Percentiles rank a stretch among this genome's conserved stretches.
Conservation (phyloP, 1,140 invertebrate genomes). For the Drosophila asahinai region DNA sequence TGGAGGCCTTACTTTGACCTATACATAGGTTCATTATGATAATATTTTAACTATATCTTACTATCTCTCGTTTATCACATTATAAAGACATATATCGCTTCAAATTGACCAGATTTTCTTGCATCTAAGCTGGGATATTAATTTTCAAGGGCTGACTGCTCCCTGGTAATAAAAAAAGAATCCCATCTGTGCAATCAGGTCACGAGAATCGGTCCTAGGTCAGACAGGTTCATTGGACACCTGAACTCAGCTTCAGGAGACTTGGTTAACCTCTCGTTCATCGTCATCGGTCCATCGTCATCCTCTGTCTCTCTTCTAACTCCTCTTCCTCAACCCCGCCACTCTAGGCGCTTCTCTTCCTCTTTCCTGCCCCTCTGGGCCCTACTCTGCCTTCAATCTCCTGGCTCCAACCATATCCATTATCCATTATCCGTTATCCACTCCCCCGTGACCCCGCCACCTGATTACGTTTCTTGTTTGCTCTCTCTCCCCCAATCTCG, state of each 20-base stretch:
- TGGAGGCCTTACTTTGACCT: too few species aligned
- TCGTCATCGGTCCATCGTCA: conserved; percentile 12
- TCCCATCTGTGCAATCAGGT: conserved; percentile 1
- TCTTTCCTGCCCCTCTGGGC: conserved; percentile 19
- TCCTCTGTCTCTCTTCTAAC: conserved; percentile 8
- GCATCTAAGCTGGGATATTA: background rate
- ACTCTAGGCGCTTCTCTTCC: background rate
- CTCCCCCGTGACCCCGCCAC: conserved; percentile 43
- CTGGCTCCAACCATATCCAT: conserved; percentile 28
- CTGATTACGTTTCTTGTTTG: conserved; percentile 70
- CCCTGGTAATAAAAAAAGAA: background rate
- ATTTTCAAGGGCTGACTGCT: background rate
- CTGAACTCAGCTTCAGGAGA: conserved; percentile 1
- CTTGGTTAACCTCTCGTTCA: conserved; percentile 16
- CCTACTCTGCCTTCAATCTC: conserved; percentile 1
- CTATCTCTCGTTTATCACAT: too few species aligned
- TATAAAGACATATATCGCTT: background rate
- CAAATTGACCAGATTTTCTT: background rate
- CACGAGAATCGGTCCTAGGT: background rate
- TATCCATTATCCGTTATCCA: conserved; percentile 42
- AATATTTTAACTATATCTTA: too few species aligned
- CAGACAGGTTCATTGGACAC: conserved; percentile 10
- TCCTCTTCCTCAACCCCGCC: background rate
- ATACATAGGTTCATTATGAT: too few species aligned
- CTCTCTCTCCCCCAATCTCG: conserved; percentile 37